Evolutionary conservation across 1,140 invertebrate genomes (phyloP).

Genomic region (Drosophila kepulauana): DNA sequence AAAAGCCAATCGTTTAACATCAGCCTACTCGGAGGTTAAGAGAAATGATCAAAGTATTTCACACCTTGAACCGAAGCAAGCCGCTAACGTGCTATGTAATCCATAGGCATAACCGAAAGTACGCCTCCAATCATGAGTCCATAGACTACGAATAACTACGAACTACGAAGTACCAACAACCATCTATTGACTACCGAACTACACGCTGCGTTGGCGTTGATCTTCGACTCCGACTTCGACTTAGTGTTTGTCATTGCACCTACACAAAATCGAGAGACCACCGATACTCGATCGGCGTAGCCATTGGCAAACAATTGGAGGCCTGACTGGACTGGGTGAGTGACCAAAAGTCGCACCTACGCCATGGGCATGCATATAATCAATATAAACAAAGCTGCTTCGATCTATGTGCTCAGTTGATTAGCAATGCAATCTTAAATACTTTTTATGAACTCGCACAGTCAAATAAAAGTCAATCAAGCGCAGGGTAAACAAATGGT

Average conservation of each 20-base stretch:
- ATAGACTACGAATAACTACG: neutral
- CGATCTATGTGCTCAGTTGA: constrained; percentile 50
- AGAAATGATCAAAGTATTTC: constrained; percentile 72
- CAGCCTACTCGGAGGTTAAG: constrained; percentile 12
- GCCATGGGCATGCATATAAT: constrained; percentile 51
- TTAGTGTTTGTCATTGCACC: constrained; percentile 16
- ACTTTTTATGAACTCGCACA: constrained; percentile 70
- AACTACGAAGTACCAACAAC: too few species aligned
- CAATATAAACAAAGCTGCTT: constrained; percentile 55
- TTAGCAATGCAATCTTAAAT: constrained; percentile 70
- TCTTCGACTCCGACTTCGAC: neutral
- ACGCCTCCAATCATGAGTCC: constrained; percentile 54
- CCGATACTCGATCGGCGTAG: neutral
- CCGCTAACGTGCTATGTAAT: constrained; percentile 55
- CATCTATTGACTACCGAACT: constrained; percentile 23
- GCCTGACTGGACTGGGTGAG: neutral
- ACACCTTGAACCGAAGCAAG: constrained; percentile 59
- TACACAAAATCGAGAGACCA: constrained; percentile 3
- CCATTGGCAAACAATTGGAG: constrained; percentile 59
- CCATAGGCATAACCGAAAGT: constrained; percentile 23
- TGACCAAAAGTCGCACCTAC: constrained; percentile 55
- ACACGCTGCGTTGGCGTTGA: constrained; percentile 49
- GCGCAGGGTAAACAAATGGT: constrained; percentile 29
- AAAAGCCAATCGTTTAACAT: constrained; percentile 43
- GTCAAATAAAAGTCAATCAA: constrained; percentile 57